Base-by-base conservation (phyloP, 2,113 vertebrate species). In the Hemiprocne comata region DNA sequence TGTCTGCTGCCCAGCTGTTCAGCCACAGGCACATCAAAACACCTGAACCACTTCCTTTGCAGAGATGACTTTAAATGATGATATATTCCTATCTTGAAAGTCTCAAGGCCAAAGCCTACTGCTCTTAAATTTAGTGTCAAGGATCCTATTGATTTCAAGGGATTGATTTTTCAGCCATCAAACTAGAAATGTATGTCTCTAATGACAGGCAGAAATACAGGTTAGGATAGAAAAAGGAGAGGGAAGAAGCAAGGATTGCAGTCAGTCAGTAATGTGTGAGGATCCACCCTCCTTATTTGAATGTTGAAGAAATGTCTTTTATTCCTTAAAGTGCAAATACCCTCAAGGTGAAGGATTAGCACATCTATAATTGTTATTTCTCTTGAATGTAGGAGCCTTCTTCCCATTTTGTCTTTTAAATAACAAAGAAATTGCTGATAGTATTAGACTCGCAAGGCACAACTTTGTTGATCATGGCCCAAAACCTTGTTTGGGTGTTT, bases 61-160 rank as follows among this genome's bases (percentile, higher is more conserved):
- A 78, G 57, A 84, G 21, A 67, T 69, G 48, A 67, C 38, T 78
- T 81, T 64, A 81, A 89, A 78, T 64, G 34, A 40, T 72, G 50
- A 78, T 70, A 29, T 46, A 92, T 75, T 87, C 25, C 46, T 44
- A 2, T 8, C 83, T 46, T 76, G n/a, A 87, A 83, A 89, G 58
- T 24, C 60, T 70, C 85, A 89, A 89, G 89, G 66, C 72, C 74
- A 67, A 86, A 89, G 48, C 8, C 16, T 67, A 5, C 82, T 73
- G 38, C 44, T 89, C 28, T 91, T 65, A 44, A 75, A 87, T 66
- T 91, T 31, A 2, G 1, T 66, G 62, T 78, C 73, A 89, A 87
- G 40, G 24, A 71, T 76, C 25, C 28, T 82, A 58, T 85, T 89
- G 89, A 89, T 94, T 92, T 89, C 84, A 85, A 82, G 48, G 53